These are phyloP conservation scores for Drosophila rufa DNA, from an alignment of 1,140 invertebrate species.

Conservation along the genomic window DNA sequence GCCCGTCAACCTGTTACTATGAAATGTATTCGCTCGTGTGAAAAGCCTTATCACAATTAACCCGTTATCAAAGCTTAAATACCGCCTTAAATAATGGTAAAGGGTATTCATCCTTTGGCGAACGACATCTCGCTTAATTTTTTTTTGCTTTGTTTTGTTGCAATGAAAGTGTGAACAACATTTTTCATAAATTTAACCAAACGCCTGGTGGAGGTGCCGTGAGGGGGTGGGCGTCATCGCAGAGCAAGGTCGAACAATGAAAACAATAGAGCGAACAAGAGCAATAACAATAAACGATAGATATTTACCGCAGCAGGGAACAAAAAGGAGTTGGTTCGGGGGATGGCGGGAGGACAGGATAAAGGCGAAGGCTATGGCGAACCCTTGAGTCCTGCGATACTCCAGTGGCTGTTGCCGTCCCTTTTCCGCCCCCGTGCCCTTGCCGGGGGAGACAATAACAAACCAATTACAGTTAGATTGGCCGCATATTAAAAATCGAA, in stretches of 20 bases:
- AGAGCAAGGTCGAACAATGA: conserved; percentile 53
- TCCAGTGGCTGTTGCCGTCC: conserved; percentile 25
- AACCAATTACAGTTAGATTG: conserved; percentile 85
- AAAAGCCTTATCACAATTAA: too few species aligned
- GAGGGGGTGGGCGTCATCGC: conserved; percentile 1
- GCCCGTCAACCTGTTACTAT: too few species aligned
- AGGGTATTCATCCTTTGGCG: neutral
- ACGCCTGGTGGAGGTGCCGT: conserved; percentile 8
- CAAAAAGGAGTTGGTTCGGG: neutral
- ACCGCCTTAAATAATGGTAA: neutral
- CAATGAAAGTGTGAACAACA: conserved; percentile 81
- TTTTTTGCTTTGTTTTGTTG: neutral
- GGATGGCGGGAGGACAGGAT: neutral
- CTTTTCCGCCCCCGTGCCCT: conserved; percentile 41
- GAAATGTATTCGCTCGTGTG: too few species aligned
- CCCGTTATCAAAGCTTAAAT: too few species aligned
- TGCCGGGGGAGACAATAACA: conserved; percentile 80
- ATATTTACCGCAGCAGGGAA: conserved; percentile 80
- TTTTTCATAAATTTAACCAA: conserved; percentile 85
- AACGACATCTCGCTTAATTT: neutral
- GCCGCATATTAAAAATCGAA: conserved; percentile 85
- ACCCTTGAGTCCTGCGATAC: conserved; percentile 31
- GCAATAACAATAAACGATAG: conserved; percentile 84
- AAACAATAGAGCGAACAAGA: conserved; percentile 80
- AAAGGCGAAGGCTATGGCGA: conserved; percentile 13